A percentile compares a stretch with the other conserved stretches of the same genome.
phyloP scores from a whole-genome alignment of 2,888 invertebrate species.

The Sphecodes monilicornis region DNA sequence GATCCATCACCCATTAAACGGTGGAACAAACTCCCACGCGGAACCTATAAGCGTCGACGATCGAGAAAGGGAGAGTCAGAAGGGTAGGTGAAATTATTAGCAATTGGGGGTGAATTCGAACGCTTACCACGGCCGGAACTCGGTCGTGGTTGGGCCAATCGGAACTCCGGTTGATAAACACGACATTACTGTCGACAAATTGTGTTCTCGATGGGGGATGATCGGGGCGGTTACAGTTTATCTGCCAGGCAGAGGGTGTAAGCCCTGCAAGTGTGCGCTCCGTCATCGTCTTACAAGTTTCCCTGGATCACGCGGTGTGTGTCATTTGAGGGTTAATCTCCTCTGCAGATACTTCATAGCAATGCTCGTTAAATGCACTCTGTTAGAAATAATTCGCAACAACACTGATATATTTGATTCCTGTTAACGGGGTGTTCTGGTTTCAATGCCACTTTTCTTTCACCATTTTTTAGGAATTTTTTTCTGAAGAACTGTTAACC shows the following conservation, averaged over 20 bases:
- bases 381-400: too few species aligned
- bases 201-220: constrained; percentile 47
- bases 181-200: constrained; percentile 61
- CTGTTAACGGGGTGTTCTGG: too few species aligned
- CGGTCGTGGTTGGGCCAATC: constrained; percentile 62
- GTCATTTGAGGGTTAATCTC: background rate
- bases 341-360: background rate
- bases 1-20: constrained; percentile 43
- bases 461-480: too few species aligned
- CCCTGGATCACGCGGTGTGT: background rate
- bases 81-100: constrained; percentile 70
- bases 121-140: constrained; percentile 59
- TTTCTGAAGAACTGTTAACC: too few species aligned
- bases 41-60: background rate
- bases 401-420: too few species aligned
- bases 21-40: background rate
- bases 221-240: background rate
- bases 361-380: background rate
- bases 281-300: background rate
- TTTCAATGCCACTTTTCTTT: too few species aligned
- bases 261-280: background rate
- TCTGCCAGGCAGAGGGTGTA: background rate
- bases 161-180: constrained; percentile 63
- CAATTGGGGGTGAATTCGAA: constrained; percentile 64
- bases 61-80: constrained; percentile 29